phyloP scores from a whole-genome alignment of 37 sponge, comb jelly and placozoan genomes.

The Diacarnus erythraeanus region DNA sequence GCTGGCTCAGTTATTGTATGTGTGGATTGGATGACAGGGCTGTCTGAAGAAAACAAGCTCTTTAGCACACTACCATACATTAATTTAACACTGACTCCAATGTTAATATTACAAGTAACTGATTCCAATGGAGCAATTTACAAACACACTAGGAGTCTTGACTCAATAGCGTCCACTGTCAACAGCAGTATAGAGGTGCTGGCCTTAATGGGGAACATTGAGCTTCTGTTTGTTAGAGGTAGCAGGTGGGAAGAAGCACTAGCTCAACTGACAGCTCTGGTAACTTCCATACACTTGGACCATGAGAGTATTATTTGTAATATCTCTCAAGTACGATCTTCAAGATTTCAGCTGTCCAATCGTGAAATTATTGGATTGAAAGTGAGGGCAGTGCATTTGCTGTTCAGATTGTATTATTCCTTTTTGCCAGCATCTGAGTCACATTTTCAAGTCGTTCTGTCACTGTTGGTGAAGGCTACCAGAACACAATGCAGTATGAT shows the following conservation, averaged over 20 bases:
- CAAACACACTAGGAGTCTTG: not conserved
- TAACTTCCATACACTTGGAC: not conserved
- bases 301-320: not conserved
- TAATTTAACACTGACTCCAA: not conserved
- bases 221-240: not conserved
- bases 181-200: not conserved
- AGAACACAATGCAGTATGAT: not conserved
- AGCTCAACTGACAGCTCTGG: slow-evolving; percentile 11
- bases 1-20: not conserved
- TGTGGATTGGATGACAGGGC: slow-evolving; percentile 30
- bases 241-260: slow-evolving; percentile 17
- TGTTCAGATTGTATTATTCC: not conserved
- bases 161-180: not conserved
- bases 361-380: not conserved
- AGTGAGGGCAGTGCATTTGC: not conserved
- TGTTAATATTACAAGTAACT: not conserved
- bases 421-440: slow-evolving; percentile 7
- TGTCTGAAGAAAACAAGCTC: not conserved
- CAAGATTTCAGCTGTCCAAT: not conserved
- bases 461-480: not conserved
- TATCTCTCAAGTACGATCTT: not conserved
- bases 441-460: slow-evolving; percentile 1
- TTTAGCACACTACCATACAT: slow-evolving; percentile 3
- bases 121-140: not conserved
- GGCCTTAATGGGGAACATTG: not conserved